Percentiles rank a stretch among this genome's conserved stretches.
These are phyloP conservation scores for Psophia crepitans DNA, from an alignment of 2,113 vertebrate species.

Conservation along the genomic window DNA sequence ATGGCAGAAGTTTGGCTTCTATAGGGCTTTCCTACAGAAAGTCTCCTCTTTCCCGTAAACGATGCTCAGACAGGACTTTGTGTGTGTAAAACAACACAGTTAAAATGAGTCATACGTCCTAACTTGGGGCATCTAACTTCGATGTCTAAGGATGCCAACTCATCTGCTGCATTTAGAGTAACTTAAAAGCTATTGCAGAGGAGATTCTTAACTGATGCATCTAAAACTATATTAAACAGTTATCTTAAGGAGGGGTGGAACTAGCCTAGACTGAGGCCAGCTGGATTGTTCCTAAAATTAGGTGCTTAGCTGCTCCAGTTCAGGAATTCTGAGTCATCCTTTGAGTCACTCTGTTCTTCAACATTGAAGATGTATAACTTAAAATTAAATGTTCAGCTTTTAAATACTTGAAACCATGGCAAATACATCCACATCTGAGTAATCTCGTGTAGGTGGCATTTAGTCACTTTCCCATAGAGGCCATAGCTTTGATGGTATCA, in stretches of 20 bases:
- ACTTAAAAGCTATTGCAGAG: background rate
- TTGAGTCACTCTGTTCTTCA: background rate
- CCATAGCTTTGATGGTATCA: background rate
- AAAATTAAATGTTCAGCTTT: background rate
- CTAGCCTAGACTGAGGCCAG: background rate
- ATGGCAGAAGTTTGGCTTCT: background rate
- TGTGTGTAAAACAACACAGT: background rate
- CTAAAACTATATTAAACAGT: background rate
- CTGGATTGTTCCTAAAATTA: background rate
- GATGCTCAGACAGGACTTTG: background rate
- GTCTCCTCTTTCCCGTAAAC: background rate
- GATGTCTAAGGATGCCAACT: background rate
- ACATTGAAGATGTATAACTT: background rate
- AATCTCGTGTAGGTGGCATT: background rate
- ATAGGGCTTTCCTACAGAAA: background rate
- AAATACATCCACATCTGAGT: background rate
- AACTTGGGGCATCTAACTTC: background rate
- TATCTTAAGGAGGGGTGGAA: background rate
- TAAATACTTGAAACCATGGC: background rate
- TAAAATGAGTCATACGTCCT: background rate
- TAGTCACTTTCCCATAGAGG: background rate
- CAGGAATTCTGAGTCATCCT: constrained; percentile 19
- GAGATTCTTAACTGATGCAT: background rate
- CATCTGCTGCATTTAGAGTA: background rate
- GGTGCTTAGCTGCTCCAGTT: background rate